Percentiles rank a stretch among this genome's conserved stretches.
These are phyloP conservation scores for Altica lythri DNA, from an alignment of 2,888 invertebrate genomes.

Conservation along the genomic window DNA sequence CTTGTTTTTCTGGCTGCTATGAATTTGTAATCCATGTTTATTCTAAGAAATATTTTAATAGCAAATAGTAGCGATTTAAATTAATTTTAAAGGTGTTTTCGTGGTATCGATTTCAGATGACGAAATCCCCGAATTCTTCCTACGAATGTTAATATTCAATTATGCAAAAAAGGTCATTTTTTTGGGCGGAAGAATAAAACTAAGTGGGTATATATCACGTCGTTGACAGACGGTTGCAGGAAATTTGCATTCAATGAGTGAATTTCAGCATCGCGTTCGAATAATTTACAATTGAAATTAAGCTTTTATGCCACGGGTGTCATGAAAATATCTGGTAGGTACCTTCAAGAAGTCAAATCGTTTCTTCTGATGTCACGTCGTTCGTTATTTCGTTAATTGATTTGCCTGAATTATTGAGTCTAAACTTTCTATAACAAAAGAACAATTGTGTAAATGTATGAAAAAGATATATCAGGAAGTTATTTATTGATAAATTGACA, in stretches of 20 bases:
- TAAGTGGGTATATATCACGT: constrained; percentile 27
- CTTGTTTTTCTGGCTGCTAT: too few species aligned
- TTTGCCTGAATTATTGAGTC: too few species aligned
- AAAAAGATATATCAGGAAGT: too few species aligned
- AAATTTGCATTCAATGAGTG: constrained; percentile 32
- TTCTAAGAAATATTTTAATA: too few species aligned
- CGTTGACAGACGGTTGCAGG: constrained; percentile 30
- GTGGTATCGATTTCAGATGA: constrained; percentile 8
- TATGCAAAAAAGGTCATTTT: constrained; percentile 25
- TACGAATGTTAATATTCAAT: constrained; percentile 15
- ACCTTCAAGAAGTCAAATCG: neutral
- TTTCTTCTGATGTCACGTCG: neutral
- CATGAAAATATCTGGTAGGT: neutral
- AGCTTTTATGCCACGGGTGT: constrained; percentile 11
- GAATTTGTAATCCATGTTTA: too few species aligned
- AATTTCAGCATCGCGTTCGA: constrained; percentile 27
- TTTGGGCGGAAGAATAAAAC: constrained; percentile 26
- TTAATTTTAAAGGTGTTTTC: constrained; percentile 14
- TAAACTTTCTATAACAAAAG: too few species aligned
- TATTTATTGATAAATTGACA: too few species aligned
- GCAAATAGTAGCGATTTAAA: neutral
- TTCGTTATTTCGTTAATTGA: too few species aligned
- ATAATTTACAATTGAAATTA: constrained; percentile 32
- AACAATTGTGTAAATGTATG: too few species aligned
- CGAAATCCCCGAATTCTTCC: constrained; percentile 19